Percentiles rank a stretch among this genome's conserved stretches.
Conservation (phyloP, 2,113 vertebrate genomes). For the Plectropomus leopardus region DNA sequence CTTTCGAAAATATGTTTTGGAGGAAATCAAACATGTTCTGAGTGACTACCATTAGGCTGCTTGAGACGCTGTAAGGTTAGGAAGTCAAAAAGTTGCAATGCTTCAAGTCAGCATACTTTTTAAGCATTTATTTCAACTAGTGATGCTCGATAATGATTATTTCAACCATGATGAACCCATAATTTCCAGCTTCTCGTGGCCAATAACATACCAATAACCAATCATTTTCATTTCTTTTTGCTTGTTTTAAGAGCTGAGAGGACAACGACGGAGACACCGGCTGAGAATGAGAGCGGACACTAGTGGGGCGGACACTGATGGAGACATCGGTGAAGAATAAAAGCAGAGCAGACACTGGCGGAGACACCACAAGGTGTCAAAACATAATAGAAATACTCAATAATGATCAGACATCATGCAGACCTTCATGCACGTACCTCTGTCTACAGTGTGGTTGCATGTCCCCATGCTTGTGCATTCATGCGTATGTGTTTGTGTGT, state of each 20-base stretch:
- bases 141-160: no score
- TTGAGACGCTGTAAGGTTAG: not conserved
- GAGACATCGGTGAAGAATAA: no score
- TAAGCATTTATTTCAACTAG: not conserved
- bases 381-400: not conserved
- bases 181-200: no score
- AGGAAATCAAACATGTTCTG: not conserved
- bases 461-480: not conserved
- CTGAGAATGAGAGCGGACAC: no score
- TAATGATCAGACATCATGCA: not conserved
- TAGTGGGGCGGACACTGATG: no score
- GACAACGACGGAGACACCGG: no score
- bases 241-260: no score
- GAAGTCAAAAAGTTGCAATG: not conserved
- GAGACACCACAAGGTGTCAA: no score
- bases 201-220: no score
- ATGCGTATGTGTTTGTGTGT: constrained; percentile 4
- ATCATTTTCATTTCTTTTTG: no score
- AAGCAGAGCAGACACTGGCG: no score
- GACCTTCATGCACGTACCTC: not conserved
- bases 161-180: no score
- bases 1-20: not conserved
- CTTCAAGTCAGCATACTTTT: not conserved
- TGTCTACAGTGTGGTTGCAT: not conserved
- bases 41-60: not conserved